Percentiles rank a stretch among this genome's conserved stretches.
Evolutionary conservation across 2,113 vertebrate species (phyloP).

Genomic region (human): GRCh38 chr2:236479001-236479500

Average conservation of each 20-base stretch:
- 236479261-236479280: not conserved
- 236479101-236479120: no score
- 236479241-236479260: not conserved
- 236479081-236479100: no score
- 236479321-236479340: not conserved
- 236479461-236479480: not conserved
- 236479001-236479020: no score
- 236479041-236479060: no score
- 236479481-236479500: not conserved
- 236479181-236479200: not conserved
- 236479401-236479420: not conserved
- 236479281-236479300: not conserved
- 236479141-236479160: not conserved
- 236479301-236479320: not conserved
- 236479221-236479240: not conserved
- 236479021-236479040: no score
- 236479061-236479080: no score
- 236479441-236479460: not conserved
- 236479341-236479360: not conserved
- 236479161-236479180: not conserved
- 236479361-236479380: not conserved
- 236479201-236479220: not conserved
- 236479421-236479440: not conserved
- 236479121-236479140: not conserved
- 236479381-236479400: not conserved